A percentile compares a stretch with the other conserved stretches of the same genome.
These are phyloP conservation scores for Neodiprion fabricii DNA, from an alignment of 1,140 invertebrate genomes.

Conservation along the genomic window DNA sequence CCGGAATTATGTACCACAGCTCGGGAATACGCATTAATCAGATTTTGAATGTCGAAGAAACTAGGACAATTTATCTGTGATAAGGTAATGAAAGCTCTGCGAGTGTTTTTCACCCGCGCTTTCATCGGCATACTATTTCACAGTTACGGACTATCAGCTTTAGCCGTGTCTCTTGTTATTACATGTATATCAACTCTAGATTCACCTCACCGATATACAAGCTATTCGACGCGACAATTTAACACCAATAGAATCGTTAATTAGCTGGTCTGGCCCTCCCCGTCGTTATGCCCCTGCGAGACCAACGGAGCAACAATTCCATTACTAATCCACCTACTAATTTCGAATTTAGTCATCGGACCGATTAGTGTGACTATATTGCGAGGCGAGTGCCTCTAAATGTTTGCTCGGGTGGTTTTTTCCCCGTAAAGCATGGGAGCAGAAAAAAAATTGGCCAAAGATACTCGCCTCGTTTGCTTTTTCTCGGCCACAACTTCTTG, in stretches of 20 bases:
- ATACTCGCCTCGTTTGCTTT: too few relatives aligned
- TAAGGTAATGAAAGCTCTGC: too few relatives aligned
- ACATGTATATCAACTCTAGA: background rate
- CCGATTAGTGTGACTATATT: background rate
- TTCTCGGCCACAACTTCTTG: too few relatives aligned
- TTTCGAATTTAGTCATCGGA: background rate
- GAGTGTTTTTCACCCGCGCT: too few relatives aligned
- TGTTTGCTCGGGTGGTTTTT: background rate
- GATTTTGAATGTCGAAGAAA: background rate
- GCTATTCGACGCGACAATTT: background rate
- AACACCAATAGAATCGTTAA: slow-evolving; percentile 4
- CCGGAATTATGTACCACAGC: background rate
- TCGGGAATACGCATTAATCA: background rate
- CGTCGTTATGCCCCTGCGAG: background rate
- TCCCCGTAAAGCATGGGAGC: background rate
- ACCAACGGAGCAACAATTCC: background rate
- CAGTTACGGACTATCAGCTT: too few relatives aligned
- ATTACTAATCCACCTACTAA: background rate
- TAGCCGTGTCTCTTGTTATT: background rate
- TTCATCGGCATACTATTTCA: too few relatives aligned
- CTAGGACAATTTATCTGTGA: too few relatives aligned
- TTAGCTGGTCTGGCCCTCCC: background rate
- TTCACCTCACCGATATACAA: background rate
- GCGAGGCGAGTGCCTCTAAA: background rate
- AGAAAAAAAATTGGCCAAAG: too few relatives aligned